Percentiles rank a stretch among this genome's conserved stretches.
These are phyloP conservation scores for Caenorhabditis sinica DNA, from an alignment of 2,888 invertebrate genomes.

Conservation along the genomic window DNA sequence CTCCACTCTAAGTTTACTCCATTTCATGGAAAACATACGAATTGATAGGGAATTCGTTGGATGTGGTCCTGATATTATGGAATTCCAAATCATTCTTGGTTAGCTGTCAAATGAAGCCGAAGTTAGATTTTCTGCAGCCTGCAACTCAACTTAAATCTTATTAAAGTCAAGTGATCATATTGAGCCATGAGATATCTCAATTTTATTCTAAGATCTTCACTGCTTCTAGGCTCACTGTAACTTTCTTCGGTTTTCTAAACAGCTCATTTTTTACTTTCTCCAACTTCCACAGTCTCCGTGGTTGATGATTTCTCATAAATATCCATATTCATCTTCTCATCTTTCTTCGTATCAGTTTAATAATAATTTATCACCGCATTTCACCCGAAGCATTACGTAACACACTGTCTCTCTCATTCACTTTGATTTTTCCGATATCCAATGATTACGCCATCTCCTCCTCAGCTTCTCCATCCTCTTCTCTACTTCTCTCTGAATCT, in stretches of 20 bases:
- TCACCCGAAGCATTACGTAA: slow-evolving; percentile 9
- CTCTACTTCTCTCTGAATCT: not conserved
- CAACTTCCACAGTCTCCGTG: not conserved
- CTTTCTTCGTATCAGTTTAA: slow-evolving; percentile 20
- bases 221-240: no score
- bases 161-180: no score
- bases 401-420: not conserved
- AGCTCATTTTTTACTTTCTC: not conserved
- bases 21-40: no score
- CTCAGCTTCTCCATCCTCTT: not conserved
- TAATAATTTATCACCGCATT: slow-evolving; percentile 27
- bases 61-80: no score
- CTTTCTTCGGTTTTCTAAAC: not conserved
- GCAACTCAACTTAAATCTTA: no score
- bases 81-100: no score
- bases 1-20: no score
- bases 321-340: not conserved
- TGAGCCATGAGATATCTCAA: no score
- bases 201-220: no score
- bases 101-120: no score
- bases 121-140: no score
- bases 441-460: slow-evolving; percentile 38
- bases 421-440: slow-evolving; percentile 35
- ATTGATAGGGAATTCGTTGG: no score
- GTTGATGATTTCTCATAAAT: not conserved